Evolutionary conservation across 2,888 invertebrate species (phyloP).

Genomic region (Eurytoma adleriae): DNA sequence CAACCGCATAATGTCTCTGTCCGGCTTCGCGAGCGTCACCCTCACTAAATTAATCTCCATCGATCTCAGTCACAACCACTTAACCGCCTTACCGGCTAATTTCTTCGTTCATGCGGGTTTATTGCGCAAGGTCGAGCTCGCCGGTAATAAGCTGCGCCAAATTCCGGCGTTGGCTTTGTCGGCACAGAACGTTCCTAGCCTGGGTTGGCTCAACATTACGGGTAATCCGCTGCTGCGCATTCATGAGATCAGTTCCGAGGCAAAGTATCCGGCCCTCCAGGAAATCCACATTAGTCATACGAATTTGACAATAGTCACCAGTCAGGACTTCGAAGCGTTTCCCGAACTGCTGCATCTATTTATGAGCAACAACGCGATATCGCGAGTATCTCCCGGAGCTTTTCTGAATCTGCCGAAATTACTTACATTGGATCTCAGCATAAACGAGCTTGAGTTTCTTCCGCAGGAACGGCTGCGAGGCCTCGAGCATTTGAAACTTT

Average conservation of each 20-base stretch:
- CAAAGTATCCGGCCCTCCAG: conserved; percentile 86
- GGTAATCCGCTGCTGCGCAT: conserved; percentile 88
- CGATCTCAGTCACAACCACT: conserved; percentile 86
- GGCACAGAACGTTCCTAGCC: conserved; percentile 83
- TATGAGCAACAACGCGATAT: conserved; percentile 85
- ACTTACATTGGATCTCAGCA: conserved; percentile 87
- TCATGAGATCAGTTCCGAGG: conserved; percentile 83
- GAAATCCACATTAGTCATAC: conserved; percentile 88
- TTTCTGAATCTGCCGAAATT: conserved; percentile 87
- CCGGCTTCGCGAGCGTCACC: conserved; percentile 86
- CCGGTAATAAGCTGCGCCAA: conserved; percentile 87
- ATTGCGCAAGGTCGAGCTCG: conserved; percentile 86
- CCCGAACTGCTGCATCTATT: conserved; percentile 86
- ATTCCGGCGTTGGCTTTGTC: conserved; percentile 88
- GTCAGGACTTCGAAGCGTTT: conserved; percentile 90
- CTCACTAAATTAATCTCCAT: conserved; percentile 85
- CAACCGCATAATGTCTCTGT: conserved; percentile 85
- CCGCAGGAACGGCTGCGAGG: conserved; percentile 91
- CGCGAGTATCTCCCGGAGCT: conserved; percentile 89
- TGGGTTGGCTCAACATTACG: conserved; percentile 88
- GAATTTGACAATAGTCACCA: conserved; percentile 88
- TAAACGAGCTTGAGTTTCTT: conserved; percentile 88
- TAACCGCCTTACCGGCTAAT: conserved; percentile 87
- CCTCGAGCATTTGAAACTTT: conserved; percentile 82
- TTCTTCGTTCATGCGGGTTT: conserved; percentile 86